Evolutionary conservation across 2,797 vertebrate genomes (phyloP), one percentile per base, ranked within the genome.

Genomic region (Thunnus albacares): DNA sequence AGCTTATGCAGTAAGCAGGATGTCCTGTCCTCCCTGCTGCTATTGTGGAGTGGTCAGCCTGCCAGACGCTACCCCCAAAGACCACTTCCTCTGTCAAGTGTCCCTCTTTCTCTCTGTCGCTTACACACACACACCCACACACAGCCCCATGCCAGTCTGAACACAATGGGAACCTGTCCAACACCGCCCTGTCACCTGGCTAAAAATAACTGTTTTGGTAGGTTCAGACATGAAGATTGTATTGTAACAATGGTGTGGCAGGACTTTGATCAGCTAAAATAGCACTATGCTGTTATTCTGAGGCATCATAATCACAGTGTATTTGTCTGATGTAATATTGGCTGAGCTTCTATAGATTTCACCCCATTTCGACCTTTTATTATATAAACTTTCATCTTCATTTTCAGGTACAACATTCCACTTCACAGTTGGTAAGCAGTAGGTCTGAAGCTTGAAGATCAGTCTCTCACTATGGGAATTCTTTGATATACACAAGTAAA

Each of bases 21-120:
- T 94, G 86, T 94, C 93, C 93, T 93, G 93, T 94, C 92, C 88
- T 89, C 89, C 84, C 79, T 82, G 88, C 71, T 83, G 90, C 92
- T 92, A 93, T 94, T 94, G 91, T 94, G 63, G 78, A 77, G 76
- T 62, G 64, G 45, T 87, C 57, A 85, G 88, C 79, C 84, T 80
- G 82, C 85, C 86, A 93, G 93, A 93, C 89, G 71, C 84, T 90
- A 77, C 84, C 85, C 87, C 79, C 72, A 77, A 87, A 89, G 78
- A 87, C 75, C 86, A 88, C 86, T 93, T 94, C 93, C 93, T 91
- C 77, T 82, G 80, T 92, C 89, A 92, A 94, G 81, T 82, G 70
- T 85, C 84, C 79, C 74, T 59, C 53, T 75, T 66, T 68, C 64
- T 64, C 56, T 79, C 30, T 53, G 17, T 51, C 59, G 51, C 52